Evolutionary conservation across 1,140 invertebrate genomes (phyloP).

Genomic region (Oncopodura yosiiana): DNA sequence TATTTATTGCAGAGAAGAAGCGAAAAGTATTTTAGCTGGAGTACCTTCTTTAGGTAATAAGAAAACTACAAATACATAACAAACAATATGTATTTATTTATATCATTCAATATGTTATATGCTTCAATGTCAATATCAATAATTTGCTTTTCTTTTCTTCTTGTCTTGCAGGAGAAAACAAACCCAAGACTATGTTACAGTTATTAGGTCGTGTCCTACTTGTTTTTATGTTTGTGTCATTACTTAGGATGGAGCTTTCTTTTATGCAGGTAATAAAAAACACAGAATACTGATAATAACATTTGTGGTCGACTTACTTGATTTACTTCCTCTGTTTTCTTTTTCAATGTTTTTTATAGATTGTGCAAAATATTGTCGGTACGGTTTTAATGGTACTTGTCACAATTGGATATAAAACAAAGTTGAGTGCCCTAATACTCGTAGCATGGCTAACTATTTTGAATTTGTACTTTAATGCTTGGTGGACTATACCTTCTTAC

Average conservation of each 20-base stretch:
- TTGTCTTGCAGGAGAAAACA: conserved; percentile 68
- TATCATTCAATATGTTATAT: neutral
- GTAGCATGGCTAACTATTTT: conserved; percentile 79
- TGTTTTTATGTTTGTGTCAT: conserved; percentile 97
- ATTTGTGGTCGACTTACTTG: neutral
- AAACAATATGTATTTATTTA: neutral
- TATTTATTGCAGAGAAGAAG: too few species aligned
- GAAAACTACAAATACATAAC: neutral
- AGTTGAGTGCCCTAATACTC: conserved; percentile 88
- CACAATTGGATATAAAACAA: conserved; percentile 96
- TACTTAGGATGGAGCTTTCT: conserved; percentile 85
- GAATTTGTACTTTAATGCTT: conserved; percentile 96
- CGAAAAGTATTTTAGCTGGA: conserved; percentile 91
- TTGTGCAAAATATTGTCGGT: conserved; percentile 82
- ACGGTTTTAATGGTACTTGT: conserved; percentile 91
- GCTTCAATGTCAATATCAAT: neutral
- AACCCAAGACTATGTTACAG: conserved; percentile 94
- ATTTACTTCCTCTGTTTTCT: neutral
- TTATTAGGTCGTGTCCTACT: conserved; percentile 87
- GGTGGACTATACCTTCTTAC: conserved; percentile 91
- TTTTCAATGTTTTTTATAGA: conserved; percentile 45
- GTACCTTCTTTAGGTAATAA: conserved; percentile 72
- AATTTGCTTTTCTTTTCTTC: neutral
- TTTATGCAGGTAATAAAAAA: conserved; percentile 62
- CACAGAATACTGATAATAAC: neutral